Evolutionary conservation across 2,888 invertebrate genomes (phyloP).

Genomic region (Cerastis leucographa): DNA sequence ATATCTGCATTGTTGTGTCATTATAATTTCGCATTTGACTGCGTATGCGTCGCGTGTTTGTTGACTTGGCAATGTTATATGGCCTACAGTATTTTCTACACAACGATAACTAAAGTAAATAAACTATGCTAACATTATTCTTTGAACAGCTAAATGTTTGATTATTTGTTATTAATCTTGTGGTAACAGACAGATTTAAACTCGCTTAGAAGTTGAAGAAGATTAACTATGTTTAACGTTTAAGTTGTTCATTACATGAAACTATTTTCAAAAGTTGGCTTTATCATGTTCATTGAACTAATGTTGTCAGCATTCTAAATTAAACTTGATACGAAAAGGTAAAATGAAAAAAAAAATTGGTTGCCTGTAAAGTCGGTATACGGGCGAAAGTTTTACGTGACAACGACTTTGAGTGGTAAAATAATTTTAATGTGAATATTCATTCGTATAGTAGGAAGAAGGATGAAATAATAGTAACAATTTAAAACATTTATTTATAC

Average conservation of each 20-base stretch:
- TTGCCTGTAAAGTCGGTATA: no score
- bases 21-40: slow-evolving; percentile 50
- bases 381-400: no score
- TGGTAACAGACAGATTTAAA: slow-evolving; percentile 6
- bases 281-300: neutral
- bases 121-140: slow-evolving; percentile 18
- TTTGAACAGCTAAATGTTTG: slow-evolving; percentile 26
- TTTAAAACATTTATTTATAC: no score
- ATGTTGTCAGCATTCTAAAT: slow-evolving; percentile 2
- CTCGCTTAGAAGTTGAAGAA: slow-evolving; percentile 9
- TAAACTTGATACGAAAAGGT: neutral
- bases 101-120: slow-evolving; percentile 38
- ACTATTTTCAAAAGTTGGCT: neutral
- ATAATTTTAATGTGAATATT: no score
- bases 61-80: slow-evolving; percentile 24
- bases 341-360: neutral
- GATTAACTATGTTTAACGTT: neutral
- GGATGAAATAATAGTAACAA: no score
- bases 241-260: neutral
- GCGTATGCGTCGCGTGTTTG: slow-evolving; percentile 31
- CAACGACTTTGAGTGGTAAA: no score
- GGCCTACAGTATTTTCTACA: slow-evolving; percentile 11
- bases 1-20: slow-evolving; percentile 43
- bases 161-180: slow-evolving; percentile 22
- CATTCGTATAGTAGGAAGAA: no score